phyloP scores from a whole-genome alignment of 2,797 vertebrate species.

The Gambelia wislizenii region DNA sequence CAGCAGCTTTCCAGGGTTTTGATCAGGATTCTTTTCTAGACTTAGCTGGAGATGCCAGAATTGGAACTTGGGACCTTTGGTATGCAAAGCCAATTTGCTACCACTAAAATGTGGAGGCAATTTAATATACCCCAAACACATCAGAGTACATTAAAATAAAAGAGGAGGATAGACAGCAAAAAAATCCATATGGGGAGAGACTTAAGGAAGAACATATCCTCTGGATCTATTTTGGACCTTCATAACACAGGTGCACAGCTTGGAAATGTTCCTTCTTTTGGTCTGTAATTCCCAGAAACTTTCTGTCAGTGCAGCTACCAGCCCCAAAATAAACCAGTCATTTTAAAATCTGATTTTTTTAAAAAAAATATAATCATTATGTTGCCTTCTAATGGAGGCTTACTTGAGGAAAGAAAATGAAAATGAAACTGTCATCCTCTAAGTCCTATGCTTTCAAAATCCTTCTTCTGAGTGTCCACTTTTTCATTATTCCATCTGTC shows the following conservation, averaged over 20 bases:
- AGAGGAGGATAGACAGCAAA: not conserved
- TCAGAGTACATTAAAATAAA: not conserved
- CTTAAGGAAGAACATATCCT: not conserved
- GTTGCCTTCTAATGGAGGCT: not conserved
- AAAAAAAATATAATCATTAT: too few species aligned
- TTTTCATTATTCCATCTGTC: not conserved
- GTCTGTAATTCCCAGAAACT: too few species aligned
- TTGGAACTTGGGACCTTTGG: too few species aligned
- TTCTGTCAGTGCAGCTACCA: too few species aligned
- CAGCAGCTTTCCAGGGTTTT: too few species aligned
- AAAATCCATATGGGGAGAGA: not conserved
- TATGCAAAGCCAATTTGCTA: not conserved
- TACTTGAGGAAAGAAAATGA: not conserved
- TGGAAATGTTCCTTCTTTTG: too few species aligned
- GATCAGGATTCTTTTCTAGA: too few species aligned
- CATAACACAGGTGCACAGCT: not conserved
- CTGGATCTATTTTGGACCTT: not conserved
- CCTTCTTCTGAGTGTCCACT: not conserved
- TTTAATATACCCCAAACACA: not conserved
- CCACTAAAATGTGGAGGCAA: not conserved
- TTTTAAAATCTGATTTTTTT: too few species aligned
- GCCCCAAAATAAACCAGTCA: too few species aligned
- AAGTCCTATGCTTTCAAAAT: conserved; percentile 7
- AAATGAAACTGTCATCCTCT: not conserved
- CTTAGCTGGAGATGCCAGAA: too few species aligned